These are phyloP conservation scores for Campoplex capitator DNA, from an alignment of 2,888 invertebrate species.

Conservation along the genomic window DNA sequence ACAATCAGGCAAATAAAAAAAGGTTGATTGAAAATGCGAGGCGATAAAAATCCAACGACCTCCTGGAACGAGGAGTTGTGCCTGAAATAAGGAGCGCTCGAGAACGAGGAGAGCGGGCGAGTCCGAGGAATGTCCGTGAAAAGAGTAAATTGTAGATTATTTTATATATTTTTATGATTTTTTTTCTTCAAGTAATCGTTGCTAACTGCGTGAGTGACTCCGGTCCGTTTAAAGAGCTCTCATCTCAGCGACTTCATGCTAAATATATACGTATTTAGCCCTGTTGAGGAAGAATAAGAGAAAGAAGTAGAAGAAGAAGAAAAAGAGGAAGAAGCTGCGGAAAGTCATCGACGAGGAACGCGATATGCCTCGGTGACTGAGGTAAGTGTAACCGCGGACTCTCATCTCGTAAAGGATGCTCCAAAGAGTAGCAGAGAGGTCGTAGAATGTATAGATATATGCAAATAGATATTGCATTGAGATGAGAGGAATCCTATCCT, in stretches of 20 bases:
- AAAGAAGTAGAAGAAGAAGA: no score
- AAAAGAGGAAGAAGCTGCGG: slow-evolving; percentile 61
- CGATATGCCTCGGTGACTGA: slow-evolving; percentile 71
- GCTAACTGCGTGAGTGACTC: slow-evolving; percentile 12
- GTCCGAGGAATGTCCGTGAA: slow-evolving; percentile 52
- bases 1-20: neutral
- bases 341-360: slow-evolving; percentile 69
- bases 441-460: slow-evolving; percentile 37
- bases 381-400: slow-evolving; percentile 67
- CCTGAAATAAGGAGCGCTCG: no score
- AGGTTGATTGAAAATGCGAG: neutral
- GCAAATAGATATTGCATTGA: slow-evolving; percentile 40
- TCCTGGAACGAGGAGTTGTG: no score
- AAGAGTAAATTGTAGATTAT: slow-evolving; percentile 28
- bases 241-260: slow-evolving; percentile 10
- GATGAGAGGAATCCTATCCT: slow-evolving; percentile 19
- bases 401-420: slow-evolving; percentile 56
- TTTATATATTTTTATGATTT: slow-evolving; percentile 7
- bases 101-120: neutral
- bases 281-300: slow-evolving; percentile 27
- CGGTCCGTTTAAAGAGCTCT: neutral
- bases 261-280: slow-evolving; percentile 10
- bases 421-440: slow-evolving; percentile 29
- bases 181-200: neutral
- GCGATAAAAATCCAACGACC: neutral